Evolutionary conservation across 2,113 vertebrate species (phyloP).

Genomic region (Grus americana): DNA sequence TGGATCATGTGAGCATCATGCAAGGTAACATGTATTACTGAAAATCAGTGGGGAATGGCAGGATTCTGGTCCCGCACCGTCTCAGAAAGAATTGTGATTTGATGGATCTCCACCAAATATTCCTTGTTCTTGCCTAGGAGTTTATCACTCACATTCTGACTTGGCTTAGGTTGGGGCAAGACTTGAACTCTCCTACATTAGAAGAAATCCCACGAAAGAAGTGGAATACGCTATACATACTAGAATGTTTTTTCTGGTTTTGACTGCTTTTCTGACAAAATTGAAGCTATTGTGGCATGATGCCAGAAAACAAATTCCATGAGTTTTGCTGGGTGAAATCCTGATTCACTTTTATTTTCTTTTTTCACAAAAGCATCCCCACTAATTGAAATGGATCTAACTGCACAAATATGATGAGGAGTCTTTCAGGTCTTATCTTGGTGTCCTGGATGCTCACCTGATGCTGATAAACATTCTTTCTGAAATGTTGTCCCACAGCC

Average conservation of each 20-base stretch:
- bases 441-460: not conserved
- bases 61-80: not conserved
- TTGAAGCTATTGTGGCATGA: not conserved
- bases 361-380: not conserved
- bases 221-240: not conserved
- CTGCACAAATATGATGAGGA: not conserved
- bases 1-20: rapidly evolving
- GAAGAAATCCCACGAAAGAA: not conserved
- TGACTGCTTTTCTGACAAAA: not conserved
- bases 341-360: rapidly evolving
- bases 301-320: not conserved
- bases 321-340: not conserved
- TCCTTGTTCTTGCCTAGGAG: not conserved
- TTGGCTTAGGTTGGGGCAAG: not conserved
- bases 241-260: not conserved
- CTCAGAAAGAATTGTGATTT: not conserved
- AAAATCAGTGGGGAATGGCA: not conserved
- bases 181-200: not conserved
- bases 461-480: not conserved
- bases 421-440: not conserved
- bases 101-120: not conserved
- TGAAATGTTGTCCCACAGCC: not conserved
- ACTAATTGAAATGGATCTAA: not conserved
- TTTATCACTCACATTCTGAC: not conserved
- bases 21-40: not conserved